Base-by-base conservation (phyloP, 2,888 invertebrate genomes). In the Mantis religiosa region DNA sequence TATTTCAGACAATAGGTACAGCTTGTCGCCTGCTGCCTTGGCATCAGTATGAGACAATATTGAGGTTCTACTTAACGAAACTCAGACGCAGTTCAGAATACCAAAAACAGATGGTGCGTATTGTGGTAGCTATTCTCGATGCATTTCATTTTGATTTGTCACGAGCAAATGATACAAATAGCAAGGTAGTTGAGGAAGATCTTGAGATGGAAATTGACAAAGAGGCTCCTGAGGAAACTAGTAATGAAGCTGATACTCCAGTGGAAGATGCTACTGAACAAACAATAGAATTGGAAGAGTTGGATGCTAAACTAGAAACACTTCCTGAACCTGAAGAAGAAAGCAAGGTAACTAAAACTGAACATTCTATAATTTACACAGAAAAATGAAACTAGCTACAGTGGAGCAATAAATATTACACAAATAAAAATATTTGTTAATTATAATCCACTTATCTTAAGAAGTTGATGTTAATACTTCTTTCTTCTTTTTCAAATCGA, bases 61-160 rank as follows among this genome's bases (percentile, higher is more conserved):
- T 99, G 6, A 97, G 97, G 91, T 95, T 95, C 91, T 98, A 98
- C 93, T 94, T 99, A 81, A 94, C 95, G 89, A 96, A 96, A 93
- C 94, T 99, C 92, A 95, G 96, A 0, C 95, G 96, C 14, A 90
- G 92, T 12, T 93, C 95, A 0, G 96, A 97, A 82, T 96, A 96
- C 92, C 98, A 98, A 92, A 98, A 97, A 91, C 97, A 98, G 91
- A 94, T 97, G 89, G 97, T 98, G 14, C 94, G 96, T 89, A 94
- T 97, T 89, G 94, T 97, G 25, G 96, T 97, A 0, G 95, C 95
- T 0, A 96, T 99, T 90, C 94, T 99, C 90, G 98, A 99, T 92
- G 96, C 97, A 0, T 99, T 99, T 92, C 99, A 99, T 93, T 99
- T 97, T 93, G 97, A 99, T 94, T 94, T 99, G 87, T 95, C 95